A percentile compares a stretch with the other conserved stretches of the same genome.
Conservation (phyloP, 2,113 vertebrate genomes). For the Xerus inauris region DNA sequence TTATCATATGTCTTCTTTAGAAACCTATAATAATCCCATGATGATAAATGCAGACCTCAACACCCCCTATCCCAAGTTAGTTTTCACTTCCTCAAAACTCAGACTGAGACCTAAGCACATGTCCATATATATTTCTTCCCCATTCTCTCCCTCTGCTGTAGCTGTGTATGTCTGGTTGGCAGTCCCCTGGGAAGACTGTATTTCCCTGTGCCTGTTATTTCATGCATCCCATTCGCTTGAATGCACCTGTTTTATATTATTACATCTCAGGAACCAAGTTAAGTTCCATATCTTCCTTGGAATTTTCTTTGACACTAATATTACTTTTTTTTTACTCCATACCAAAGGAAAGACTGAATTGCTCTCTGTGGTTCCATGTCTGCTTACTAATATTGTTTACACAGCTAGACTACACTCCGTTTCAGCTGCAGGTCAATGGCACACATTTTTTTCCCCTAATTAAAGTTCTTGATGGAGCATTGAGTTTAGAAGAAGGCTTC, state of each 20-base stretch:
- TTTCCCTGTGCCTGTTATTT: not conserved
- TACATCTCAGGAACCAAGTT: not conserved
- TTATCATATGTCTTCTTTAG: slow-evolving; percentile 60
- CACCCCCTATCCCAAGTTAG: not conserved
- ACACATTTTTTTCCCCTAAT: not conserved
- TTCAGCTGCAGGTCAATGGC: not conserved
- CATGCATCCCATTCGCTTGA: not conserved
- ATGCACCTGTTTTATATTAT: not conserved
- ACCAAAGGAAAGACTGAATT: not conserved
- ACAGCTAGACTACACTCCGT: rapidly evolving
- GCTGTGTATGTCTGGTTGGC: not conserved
- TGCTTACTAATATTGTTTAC: rapidly evolving
- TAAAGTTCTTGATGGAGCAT: not conserved
- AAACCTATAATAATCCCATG: slow-evolving; percentile 50
- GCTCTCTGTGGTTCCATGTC: not conserved
- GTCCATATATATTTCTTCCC: not conserved
- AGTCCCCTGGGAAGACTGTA: not conserved
- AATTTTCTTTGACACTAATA: not conserved
- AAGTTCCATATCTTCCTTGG: not conserved
- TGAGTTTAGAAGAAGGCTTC: not conserved
- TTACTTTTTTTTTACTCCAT: not conserved
- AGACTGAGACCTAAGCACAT: not conserved
- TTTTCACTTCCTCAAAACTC: slow-evolving; percentile 11
- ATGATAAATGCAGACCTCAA: slow-evolving; percentile 47
- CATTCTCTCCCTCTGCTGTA: rapidly evolving